These are phyloP conservation scores for Empis livida DNA, from an alignment of 2,888 invertebrate species.

Conservation along the genomic window DNA sequence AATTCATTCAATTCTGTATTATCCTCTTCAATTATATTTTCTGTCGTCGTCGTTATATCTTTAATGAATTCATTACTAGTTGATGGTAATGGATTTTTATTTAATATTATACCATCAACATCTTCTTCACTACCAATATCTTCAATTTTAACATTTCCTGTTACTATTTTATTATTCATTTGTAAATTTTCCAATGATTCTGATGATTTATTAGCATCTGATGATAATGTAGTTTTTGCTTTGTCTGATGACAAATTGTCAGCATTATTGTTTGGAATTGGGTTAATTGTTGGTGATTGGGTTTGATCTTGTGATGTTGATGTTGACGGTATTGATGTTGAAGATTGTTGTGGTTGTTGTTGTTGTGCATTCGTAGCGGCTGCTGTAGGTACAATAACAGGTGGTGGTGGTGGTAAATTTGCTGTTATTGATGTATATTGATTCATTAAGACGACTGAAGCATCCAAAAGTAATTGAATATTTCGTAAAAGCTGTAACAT, in stretches of 20 bases:
- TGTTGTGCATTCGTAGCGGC: slow-evolving; percentile 3
- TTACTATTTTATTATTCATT: slow-evolving; percentile 12
- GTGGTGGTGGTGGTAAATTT: slow-evolving; percentile 39
- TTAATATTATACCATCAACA: slow-evolving; percentile 8
- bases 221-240: slow-evolving; percentile 11
- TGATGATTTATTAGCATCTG: slow-evolving; percentile 1
- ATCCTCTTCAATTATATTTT: slow-evolving; percentile 15
- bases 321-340: slow-evolving; percentile 7
- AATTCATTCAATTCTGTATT: slow-evolving; percentile 49
- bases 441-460: slow-evolving; percentile 86
- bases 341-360: not conserved
- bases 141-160: slow-evolving; percentile 27
- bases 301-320: slow-evolving; percentile 1
- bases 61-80: slow-evolving; percentile 10
- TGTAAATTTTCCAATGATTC: not conserved
- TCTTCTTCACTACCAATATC: slow-evolving; percentile 33
- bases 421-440: slow-evolving; percentile 71
- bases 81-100: slow-evolving; percentile 8
- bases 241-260: slow-evolving; percentile 14
- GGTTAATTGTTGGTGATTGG: slow-evolving; percentile 7
- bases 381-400: slow-evolving; percentile 20
- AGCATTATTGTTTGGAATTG: slow-evolving; percentile 6
- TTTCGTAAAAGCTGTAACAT: slow-evolving; percentile 59
- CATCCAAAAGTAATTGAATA: slow-evolving; percentile 82
- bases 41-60: slow-evolving; percentile 10